Evolutionary conservation across 1,140 invertebrate species (phyloP).

Genomic region (Nymphalis io): DNA sequence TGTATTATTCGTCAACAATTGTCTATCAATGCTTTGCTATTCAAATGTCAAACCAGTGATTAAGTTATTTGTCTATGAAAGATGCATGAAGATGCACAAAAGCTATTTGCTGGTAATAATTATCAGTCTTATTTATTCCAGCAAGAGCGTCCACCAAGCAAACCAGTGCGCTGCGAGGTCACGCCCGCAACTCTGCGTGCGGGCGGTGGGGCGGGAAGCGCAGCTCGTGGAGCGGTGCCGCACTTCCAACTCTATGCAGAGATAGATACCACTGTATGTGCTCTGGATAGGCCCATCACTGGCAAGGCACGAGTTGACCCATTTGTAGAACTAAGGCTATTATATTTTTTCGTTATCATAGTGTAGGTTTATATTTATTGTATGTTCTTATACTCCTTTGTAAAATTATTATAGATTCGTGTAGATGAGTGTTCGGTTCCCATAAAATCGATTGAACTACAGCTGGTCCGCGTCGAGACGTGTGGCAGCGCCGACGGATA

Average conservation of each 20-base stretch:
- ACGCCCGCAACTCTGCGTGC: constrained; percentile 89
- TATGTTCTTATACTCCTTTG: neutral
- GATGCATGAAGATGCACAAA: too few relatives aligned
- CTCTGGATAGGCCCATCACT: constrained; percentile 92
- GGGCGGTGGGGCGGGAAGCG: constrained; percentile 81
- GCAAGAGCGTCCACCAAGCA: constrained; percentile 63
- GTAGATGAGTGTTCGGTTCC: constrained; percentile 81
- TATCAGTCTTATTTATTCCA: constrained; percentile 23
- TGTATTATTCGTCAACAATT: too few relatives aligned
- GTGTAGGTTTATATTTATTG: too few relatives aligned
- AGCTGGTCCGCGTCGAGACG: constrained; percentile 96
- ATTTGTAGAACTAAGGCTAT: too few relatives aligned
- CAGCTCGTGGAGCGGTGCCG: constrained; percentile 86
- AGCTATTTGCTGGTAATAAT: too few relatives aligned
- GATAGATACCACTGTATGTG: constrained; percentile 90
- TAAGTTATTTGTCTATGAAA: too few relatives aligned
- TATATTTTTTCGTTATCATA: too few relatives aligned
- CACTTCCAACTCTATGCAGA: constrained; percentile 91
- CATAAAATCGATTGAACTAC: constrained; percentile 96
- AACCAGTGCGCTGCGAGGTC: constrained; percentile 89
- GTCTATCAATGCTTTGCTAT: too few relatives aligned
- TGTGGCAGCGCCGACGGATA: constrained; percentile 97
- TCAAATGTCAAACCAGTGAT: too few relatives aligned
- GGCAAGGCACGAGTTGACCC: constrained; percentile 84
- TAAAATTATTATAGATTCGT: constrained; percentile 56